phyloP scores from a whole-genome alignment of 1,140 invertebrate species.

The Temnothorax longispinosus region DNA sequence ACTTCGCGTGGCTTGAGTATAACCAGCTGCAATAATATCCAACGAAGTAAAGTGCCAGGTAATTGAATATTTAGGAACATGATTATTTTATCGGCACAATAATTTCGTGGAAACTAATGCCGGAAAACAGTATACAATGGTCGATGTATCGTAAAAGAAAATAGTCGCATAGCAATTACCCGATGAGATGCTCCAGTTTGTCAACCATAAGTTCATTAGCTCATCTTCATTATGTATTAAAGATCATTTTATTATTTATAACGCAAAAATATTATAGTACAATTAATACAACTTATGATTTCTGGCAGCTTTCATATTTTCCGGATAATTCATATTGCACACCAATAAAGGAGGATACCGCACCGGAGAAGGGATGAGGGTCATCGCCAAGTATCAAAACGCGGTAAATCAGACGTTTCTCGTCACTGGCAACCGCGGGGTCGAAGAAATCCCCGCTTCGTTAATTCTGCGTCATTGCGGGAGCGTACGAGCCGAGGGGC shows the following conservation, averaged over 20 bases:
- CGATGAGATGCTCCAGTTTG: not conserved
- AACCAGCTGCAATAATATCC: slow-evolving; percentile 16
- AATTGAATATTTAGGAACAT: slow-evolving; percentile 32
- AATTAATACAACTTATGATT: not conserved
- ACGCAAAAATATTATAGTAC: not conserved
- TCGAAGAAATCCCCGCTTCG: slow-evolving; percentile 10
- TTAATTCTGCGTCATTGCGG: slow-evolving; percentile 32
- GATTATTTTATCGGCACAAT: not conserved
- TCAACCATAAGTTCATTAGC: not conserved
- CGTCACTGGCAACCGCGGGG: not conserved
- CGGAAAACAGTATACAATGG: not conserved
- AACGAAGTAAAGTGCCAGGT: not conserved
- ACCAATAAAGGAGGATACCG: not conserved
- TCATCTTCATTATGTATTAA: not conserved
- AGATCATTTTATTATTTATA: not conserved
- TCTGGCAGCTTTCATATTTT: not conserved
- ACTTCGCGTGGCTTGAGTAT: not conserved
- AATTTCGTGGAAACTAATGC: not conserved
- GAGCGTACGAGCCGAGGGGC: not conserved
- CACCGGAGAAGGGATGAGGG: not conserved
- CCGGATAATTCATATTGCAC: not conserved
- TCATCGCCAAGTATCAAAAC: slow-evolving; percentile 27
- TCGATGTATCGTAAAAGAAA: not conserved
- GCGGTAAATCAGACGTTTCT: slow-evolving; percentile 46
- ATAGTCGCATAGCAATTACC: not conserved